Percentiles rank a stretch among this genome's conserved stretches.
Evolutionary conservation across 2,888 invertebrate genomes (phyloP).

Genomic region (Dynastes grantii): DNA sequence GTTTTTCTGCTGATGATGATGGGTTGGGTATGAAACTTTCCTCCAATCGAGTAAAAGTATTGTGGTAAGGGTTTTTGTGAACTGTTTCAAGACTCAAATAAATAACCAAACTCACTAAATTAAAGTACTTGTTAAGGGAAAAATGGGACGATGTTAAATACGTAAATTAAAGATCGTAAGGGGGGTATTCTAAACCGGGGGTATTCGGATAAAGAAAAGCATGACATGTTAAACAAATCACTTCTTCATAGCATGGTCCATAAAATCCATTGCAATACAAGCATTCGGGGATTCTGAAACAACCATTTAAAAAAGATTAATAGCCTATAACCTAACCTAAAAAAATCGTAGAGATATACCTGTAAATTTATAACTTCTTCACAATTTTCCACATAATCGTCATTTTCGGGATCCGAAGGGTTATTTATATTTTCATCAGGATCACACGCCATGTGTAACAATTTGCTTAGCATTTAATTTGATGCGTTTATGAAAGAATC

Average conservation of each 20-base stretch:
- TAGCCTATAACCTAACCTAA: slow-evolving; percentile 20
- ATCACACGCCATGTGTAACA: slow-evolving; percentile 40
- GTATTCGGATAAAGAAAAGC: slow-evolving; percentile 90
- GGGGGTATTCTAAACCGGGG: slow-evolving; percentile 62
- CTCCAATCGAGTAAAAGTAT: not conserved
- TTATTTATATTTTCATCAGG: slow-evolving; percentile 36
- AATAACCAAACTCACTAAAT: not conserved
- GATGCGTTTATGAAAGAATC: slow-evolving; percentile 1
- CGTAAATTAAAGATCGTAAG: slow-evolving; percentile 60
- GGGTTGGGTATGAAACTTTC: too few relatives aligned
- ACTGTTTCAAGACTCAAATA: too few relatives aligned
- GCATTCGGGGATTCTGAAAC: slow-evolving; percentile 80
- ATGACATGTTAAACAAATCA: slow-evolving; percentile 93
- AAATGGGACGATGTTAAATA: slow-evolving; percentile 24
- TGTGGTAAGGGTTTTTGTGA: not conserved
- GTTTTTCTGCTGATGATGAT: too few relatives aligned
- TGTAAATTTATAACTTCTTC: slow-evolving; percentile 26
- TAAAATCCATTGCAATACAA: slow-evolving; percentile 93
- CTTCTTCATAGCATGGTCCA: slow-evolving; percentile 92
- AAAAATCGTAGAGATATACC: not conserved
- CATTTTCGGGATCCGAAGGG: slow-evolving; percentile 23
- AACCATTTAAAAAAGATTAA: slow-evolving; percentile 39
- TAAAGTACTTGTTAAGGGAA: not conserved
- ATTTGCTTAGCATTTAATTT: slow-evolving; percentile 16
- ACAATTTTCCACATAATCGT: slow-evolving; percentile 22